phyloP scores from a whole-genome alignment of 2,113 vertebrate genomes.

The Hippocampus comes region DNA sequence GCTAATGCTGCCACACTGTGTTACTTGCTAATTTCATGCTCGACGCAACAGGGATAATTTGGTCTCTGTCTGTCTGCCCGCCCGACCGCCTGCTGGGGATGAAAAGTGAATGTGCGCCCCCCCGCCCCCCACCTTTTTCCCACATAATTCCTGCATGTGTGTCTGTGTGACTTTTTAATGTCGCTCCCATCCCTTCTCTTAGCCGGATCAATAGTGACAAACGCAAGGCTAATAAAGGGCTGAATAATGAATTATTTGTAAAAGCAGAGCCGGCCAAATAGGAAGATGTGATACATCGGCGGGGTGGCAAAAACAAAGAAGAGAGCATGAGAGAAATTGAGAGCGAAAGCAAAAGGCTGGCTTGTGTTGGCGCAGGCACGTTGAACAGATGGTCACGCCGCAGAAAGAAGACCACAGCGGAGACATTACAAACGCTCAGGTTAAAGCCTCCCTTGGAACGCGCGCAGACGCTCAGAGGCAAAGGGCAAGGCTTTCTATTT shows the following conservation, averaged over 20 bases:
- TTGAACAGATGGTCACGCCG: constrained; percentile 62
- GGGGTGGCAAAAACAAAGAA: not conserved
- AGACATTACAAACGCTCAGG: constrained; percentile 61
- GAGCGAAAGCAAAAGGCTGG: constrained; percentile 23
- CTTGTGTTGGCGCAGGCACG: constrained; percentile 36
- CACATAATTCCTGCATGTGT: constrained; percentile 19
- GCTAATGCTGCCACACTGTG: constrained; percentile 68
- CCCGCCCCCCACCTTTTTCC: not conserved
- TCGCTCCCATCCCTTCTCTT: constrained; percentile 10
- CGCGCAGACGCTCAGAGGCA: constrained; percentile 12
- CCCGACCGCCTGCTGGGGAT: constrained; percentile 21
- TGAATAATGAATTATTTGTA: not conserved
- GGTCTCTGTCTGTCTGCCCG: constrained; percentile 48
- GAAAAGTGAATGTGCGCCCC: constrained; percentile 7
- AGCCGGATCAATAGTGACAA: constrained; percentile 32
- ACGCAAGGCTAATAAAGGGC: not conserved
- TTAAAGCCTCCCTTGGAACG: constrained; percentile 58
- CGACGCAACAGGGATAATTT: constrained; percentile 66
- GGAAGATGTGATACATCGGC: not conserved
- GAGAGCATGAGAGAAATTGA: constrained; percentile 10
- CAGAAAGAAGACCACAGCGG: constrained; percentile 58
- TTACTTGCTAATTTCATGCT: constrained; percentile 70
- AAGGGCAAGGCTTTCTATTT: constrained; percentile 44
- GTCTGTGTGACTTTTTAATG: constrained; percentile 13
- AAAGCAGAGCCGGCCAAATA: not conserved